Evolutionary conservation across 1,140 invertebrate species (phyloP).

Genomic region (Geopemphigus sp.): DNA sequence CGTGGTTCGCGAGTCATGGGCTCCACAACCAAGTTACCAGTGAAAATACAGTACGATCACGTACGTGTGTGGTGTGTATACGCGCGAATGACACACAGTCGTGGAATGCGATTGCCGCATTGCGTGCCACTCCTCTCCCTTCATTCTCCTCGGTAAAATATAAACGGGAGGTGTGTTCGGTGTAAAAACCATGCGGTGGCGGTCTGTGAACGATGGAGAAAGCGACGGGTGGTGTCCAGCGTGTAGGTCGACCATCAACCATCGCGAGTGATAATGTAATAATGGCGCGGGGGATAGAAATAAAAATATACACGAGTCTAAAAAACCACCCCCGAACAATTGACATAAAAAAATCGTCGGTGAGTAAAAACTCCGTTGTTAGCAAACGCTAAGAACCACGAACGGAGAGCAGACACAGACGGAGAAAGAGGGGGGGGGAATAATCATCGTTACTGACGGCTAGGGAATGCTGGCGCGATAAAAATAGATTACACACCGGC

Average conservation of each 20-base stretch:
- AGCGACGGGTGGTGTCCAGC: background rate
- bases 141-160: too few relatives aligned
- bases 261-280: background rate
- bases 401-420: too few relatives aligned
- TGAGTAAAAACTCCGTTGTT: too few relatives aligned
- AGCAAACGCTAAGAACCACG: too few relatives aligned
- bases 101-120: slow-evolving; percentile 29
- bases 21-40: slow-evolving; percentile 4
- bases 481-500: slow-evolving; percentile 35
- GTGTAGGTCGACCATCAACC: too few relatives aligned
- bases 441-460: background rate
- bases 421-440: too few relatives aligned
- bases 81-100: slow-evolving; percentile 18
- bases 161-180: background rate
- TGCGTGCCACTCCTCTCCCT: background rate
- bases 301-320: too few relatives aligned
- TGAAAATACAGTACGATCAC: background rate
- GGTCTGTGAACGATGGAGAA: background rate
- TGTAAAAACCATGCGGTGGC: slow-evolving; percentile 13
- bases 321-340: too few relatives aligned
- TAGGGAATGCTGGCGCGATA: slow-evolving; percentile 6
- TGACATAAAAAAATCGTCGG: too few relatives aligned
- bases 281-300: too few relatives aligned
- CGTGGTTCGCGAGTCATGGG: too few relatives aligned
- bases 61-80: background rate